Base-by-base conservation (phyloP, 2,113 vertebrate genomes). In the Agapornis roseicollis region DNA sequence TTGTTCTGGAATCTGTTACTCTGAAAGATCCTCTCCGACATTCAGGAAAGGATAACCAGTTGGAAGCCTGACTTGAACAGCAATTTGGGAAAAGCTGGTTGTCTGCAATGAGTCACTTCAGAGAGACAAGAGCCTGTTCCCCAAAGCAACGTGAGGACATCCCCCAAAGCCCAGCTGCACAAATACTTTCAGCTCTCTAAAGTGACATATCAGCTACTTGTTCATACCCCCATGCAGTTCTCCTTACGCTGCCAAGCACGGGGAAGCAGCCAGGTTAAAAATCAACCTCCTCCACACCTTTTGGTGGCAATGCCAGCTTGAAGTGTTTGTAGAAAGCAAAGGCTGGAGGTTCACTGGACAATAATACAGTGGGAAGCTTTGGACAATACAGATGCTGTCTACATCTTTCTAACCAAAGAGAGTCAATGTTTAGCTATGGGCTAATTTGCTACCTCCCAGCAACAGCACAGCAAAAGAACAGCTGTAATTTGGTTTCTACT, bases 231-330 rank as follows among this genome's bases (percentile, higher is more conserved):
- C 31, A 7, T 15, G 80, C 80, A 24, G 29, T 42, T 78, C 93
- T 86, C 94, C 83, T 89, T 29, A 61, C 60, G 25, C 90, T 50
- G 83, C 94, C 89, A 88, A 86, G 94, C 94, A 90, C 23, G 1
- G 69, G 39, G 90, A 95, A 64, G 23, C 22, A 55, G 83, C 39
- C 86, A 50, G 95, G 96, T 97, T 97, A 95, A 95, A 95, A 94
- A 92, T 92, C 93, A 96, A 95, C 95, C 87, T 94, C 77, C 95
- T 81, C 95, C 93, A 89, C 77, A 91, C 89, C 52, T 81, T 73
- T 6, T 35, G 72, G 89, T 71, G 91, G 80, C 94, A 87, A 46
- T 8, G 47, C 65, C 94, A 90, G 80, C 47, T 56, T 64, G 25
- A 47, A 89, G 73, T 47, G 73, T 70, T 90, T 89, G 74, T 15